Evolutionary conservation across 2,888 invertebrate species (phyloP).

Genomic region (Dasypolia templi): DNA sequence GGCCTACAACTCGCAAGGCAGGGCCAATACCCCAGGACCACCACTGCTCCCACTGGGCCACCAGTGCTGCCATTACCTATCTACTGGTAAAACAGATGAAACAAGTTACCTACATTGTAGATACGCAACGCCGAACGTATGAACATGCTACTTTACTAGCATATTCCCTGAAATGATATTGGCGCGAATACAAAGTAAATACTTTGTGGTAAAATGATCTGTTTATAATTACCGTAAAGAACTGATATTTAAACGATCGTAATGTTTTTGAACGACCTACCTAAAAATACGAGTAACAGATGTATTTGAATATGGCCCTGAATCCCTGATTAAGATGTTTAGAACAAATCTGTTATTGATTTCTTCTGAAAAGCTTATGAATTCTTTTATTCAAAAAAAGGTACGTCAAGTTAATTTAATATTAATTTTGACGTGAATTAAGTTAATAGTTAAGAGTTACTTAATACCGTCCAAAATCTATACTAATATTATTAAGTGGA

Average conservation of each 20-base stretch:
- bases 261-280: constrained; percentile 24
- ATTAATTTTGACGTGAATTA: too few species aligned
- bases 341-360: neutral
- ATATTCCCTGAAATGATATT: constrained; percentile 51
- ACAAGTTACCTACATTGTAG: constrained; percentile 25
- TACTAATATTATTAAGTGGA: too few species aligned
- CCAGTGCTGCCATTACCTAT: neutral
- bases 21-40: too few species aligned
- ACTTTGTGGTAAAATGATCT: too few species aligned
- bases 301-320: constrained; percentile 3
- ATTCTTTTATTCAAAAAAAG: too few species aligned
- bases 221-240: constrained; percentile 55
- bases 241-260: constrained; percentile 47
- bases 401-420: too few species aligned
- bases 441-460: too few species aligned
- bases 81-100: neutral
- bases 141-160: constrained; percentile 31
- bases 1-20: too few species aligned
- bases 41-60: too few species aligned
- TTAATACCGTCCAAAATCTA: too few species aligned
- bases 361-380: neutral
- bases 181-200: constrained; percentile 41
- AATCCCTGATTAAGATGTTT: constrained; percentile 13
- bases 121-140: constrained; percentile 22
- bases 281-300: constrained; percentile 16